Evolutionary conservation across 2,888 invertebrate species (phyloP).

Genomic region (Macroteleia sp.): DNA sequence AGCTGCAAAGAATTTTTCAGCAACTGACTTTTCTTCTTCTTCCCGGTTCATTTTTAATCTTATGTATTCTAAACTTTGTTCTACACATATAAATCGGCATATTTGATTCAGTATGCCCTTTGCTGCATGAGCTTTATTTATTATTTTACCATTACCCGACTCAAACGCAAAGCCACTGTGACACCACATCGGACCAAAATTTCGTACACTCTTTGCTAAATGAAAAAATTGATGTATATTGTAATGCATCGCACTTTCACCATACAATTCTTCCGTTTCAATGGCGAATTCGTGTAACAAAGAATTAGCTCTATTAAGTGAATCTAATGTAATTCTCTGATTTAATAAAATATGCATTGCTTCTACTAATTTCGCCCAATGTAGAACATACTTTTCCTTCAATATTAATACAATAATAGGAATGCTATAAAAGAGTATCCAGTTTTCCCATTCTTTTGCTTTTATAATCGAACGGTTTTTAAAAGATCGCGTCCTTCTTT

Average conservation of each 20-base stretch:
- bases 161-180: constrained; percentile 17
- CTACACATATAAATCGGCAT: not conserved
- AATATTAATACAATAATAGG: constrained; percentile 20
- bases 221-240: constrained; percentile 38
- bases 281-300: constrained; percentile 6
- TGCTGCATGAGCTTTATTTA: not conserved
- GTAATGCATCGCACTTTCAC: too few relatives aligned
- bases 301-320: constrained; percentile 2
- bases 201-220: constrained; percentile 20
- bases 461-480: constrained; percentile 17
- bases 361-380: constrained; percentile 26
- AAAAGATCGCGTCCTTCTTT: constrained; percentile 27
- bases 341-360: constrained; percentile 18
- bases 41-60: not conserved
- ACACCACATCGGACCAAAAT: constrained; percentile 40
- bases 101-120: not conserved
- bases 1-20: too few relatives aligned
- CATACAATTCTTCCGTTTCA: too few relatives aligned
- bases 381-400: too few relatives aligned
- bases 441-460: too few relatives aligned
- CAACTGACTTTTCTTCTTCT: not conserved
- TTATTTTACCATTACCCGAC: constrained; percentile 5
- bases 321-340: not conserved
- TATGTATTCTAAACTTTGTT: not conserved
- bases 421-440: constrained; percentile 43